These are phyloP conservation scores for Sphaerophoria taeniata DNA, from an alignment of 2,888 invertebrate genomes.

Conservation along the genomic window DNA sequence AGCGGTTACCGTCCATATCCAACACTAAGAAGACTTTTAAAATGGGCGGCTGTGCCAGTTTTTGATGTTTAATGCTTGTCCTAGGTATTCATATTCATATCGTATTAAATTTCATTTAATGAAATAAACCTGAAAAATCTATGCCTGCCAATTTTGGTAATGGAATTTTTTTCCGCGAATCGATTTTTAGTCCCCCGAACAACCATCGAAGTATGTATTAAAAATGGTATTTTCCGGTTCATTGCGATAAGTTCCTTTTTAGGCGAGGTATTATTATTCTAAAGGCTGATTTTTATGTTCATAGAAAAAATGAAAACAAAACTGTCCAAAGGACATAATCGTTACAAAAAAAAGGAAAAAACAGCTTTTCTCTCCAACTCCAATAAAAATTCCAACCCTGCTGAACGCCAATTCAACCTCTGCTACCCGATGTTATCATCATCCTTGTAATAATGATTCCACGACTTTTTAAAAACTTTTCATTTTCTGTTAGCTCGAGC, in stretches of 20 bases:
- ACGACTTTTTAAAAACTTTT: constrained; percentile 13
- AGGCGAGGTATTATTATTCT: constrained; percentile 2
- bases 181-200: not conserved
- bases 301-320: not conserved
- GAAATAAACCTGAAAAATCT: no score
- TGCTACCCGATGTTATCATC: no score
- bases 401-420: not conserved
- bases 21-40: no score
- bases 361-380: not conserved
- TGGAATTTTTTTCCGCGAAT: not conserved
- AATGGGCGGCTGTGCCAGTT: no score
- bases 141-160: constrained; percentile 1
- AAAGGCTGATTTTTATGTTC: constrained; percentile 6
- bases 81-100: no score
- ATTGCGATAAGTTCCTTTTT: not conserved
- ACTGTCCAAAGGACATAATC: constrained; percentile 4
- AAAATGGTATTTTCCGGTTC: constrained; percentile 11
- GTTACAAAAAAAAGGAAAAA: not conserved
- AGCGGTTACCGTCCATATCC: no score
- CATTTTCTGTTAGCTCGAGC: not conserved
- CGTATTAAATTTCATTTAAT: no score
- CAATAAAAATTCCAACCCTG: not conserved
- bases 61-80: no score
- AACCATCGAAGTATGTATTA: constrained; percentile 20
- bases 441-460: not conserved